Evolutionary conservation across 2,888 invertebrate genomes (phyloP).

Genomic region (Ceriagrion tenellum): DNA sequence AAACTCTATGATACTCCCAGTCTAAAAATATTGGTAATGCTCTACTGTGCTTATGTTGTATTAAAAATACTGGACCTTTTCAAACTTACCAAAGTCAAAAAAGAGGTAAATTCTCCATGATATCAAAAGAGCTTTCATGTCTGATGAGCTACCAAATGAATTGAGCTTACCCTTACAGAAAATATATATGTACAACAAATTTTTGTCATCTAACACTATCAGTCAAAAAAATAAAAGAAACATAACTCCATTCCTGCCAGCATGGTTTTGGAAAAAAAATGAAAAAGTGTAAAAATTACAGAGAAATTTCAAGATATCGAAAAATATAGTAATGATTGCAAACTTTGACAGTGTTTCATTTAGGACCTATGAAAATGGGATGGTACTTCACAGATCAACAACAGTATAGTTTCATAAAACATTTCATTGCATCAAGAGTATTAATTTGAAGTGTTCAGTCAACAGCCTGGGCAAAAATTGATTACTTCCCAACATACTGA

Average conservation of each 20-base stretch:
- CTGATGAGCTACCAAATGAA: background rate
- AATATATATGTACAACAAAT: background rate
- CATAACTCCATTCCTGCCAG: background rate
- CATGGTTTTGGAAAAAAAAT: background rate
- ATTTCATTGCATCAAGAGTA: background rate
- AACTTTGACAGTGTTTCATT: background rate
- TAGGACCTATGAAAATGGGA: background rate
- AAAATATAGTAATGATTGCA: background rate
- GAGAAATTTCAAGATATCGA: background rate
- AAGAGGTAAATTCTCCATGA: background rate
- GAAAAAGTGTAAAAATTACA: background rate
- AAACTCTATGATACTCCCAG: background rate
- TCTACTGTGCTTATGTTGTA: conserved; percentile 12
- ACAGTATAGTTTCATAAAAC: background rate
- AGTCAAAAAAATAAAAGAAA: background rate
- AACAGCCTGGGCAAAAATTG: background rate
- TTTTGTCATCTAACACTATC: background rate
- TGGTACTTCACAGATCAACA: background rate
- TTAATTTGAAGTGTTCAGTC: background rate
- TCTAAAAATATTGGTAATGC: conserved; percentile 24
- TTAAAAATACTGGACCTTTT: background rate
- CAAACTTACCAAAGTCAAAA: background rate
- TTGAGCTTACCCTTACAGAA: background rate
- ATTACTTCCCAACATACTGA: background rate
- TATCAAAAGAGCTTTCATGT: conserved; percentile 3